Conservation (phyloP, 2,113 vertebrate species). For the Oncorhynchus keta region DNA sequence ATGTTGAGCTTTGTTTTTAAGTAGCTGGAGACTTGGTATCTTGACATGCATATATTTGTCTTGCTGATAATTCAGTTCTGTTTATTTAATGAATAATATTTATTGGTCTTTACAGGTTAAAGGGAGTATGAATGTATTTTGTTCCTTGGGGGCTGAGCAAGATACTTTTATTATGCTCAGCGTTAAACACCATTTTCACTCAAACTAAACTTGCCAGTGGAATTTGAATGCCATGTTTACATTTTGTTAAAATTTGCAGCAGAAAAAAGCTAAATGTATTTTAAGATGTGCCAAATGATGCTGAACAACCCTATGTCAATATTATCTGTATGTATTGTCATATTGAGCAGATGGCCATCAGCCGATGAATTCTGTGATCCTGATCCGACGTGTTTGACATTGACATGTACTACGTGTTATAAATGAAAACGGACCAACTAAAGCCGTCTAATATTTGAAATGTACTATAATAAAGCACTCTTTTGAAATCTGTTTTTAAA, state of each 20-base stretch:
- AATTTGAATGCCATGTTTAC: no score
- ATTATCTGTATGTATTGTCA: neutral
- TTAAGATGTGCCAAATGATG: conserved; percentile 11
- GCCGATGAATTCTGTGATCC: conserved; percentile 4
- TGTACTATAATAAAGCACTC: no score
- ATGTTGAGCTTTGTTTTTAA: no score
- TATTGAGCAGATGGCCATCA: neutral
- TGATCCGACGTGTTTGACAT: neutral
- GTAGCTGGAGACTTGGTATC: no score
- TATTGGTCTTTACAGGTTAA: neutral
- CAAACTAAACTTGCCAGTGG: no score
- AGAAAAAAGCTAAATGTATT: neutral
- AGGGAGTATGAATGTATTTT: neutral
- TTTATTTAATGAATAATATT: neutral
- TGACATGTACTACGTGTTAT: neutral
- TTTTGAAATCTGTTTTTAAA: no score
- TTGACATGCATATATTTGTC: no score
- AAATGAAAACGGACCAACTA: no score
- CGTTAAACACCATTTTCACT: no score
- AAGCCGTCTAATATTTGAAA: neutral
- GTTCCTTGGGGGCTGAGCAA: no score
- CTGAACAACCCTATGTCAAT: neutral
- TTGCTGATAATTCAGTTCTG: no score
- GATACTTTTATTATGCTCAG: neutral
- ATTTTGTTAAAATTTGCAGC: neutral